Base-by-base conservation (phyloP, 2,888 invertebrate species). In the Scaptomyza caliginosa region DNA sequence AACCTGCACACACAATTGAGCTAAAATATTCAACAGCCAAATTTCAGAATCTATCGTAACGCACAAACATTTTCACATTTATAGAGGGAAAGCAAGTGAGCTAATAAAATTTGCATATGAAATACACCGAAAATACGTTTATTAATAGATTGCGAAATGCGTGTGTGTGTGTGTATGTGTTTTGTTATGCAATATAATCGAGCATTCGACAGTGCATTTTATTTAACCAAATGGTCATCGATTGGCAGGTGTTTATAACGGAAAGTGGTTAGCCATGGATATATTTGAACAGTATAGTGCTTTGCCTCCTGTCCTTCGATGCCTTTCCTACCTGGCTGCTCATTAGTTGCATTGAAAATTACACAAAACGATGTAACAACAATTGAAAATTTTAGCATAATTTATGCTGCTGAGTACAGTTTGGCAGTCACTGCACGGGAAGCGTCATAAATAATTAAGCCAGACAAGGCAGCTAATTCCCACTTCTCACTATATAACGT, bases 331-430 rank as follows among this genome's bases (percentile, higher is more conserved):
- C 36, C 13, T 8, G 51, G 34, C 34, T 57, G 60, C 86, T 81
- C 67, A 82, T 87, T 82, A 69, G 75, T 17, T 32, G 56, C 69
- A 82, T 87, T 87, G 82, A 63, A 81, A 78, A 87, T 74, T 60
- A 67, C 60, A 69, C 63, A 82, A 85, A 72, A 64, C 63, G 58
- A 42, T 62, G 54, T 43, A 57, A 66, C 62, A 75, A 71, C 62
- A 76, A 71, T 79, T 63, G 55, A 46, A 67, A 64, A 60, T 48
- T 56, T 45, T 68, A 23, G 79, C 86, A 85, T 81, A 81, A 81
- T 85, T 85, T 74, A 87, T 85, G 67, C 62, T 16, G 23, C 6
- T 43, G 52, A 52, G 52, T 23, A 58, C 54, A 77, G 77, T 83
- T 80, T 84, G 67, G 46, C 63, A 81, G 67, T 24, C 45, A 86